Conservation (phyloP, 2,797 vertebrate species). For the Thaleichthys pacificus region DNA sequence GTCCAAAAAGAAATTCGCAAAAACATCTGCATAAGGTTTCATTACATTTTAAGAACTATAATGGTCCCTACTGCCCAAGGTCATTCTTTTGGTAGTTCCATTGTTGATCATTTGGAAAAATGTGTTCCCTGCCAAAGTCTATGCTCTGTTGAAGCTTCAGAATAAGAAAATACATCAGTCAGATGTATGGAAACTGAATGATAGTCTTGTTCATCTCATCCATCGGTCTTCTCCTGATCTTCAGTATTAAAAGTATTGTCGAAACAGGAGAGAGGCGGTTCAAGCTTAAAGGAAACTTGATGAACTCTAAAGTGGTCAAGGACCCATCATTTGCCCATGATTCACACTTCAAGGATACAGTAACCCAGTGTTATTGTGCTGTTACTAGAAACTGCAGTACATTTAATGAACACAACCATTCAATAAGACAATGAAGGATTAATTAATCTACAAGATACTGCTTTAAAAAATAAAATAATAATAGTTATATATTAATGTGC, state of each 20-base stretch:
- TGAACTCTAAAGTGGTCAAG: conserved; percentile 31
- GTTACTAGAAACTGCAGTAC: not conserved
- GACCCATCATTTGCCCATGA: conserved; percentile 38
- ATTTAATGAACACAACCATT: not conserved
- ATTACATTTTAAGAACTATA: conserved; percentile 51
- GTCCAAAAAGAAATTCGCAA: conserved; percentile 33
- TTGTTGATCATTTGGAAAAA: conserved; percentile 50
- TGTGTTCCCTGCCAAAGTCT: conserved; percentile 39
- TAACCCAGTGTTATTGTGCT: not conserved
- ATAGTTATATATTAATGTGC: conserved; percentile 18
- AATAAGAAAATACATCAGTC: conserved; percentile 54
- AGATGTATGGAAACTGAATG: conserved; percentile 54
- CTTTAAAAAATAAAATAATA: not conserved
- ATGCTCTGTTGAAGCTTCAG: conserved; percentile 50
- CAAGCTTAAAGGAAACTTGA: conserved; percentile 39
- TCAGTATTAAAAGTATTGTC: conserved; percentile 39
- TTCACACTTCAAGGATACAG: conserved; percentile 41
- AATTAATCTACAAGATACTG: not conserved
- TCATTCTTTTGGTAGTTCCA: conserved; percentile 46
- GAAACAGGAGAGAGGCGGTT: conserved; percentile 25
- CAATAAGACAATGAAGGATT: not conserved
- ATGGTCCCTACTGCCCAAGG: conserved; percentile 46
- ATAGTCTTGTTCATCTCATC: conserved; percentile 27
- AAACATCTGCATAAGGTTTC: conserved; percentile 44
- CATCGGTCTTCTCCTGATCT: conserved; percentile 37